These are phyloP conservation scores for Falco peregrinus DNA, from an alignment of 2,797 vertebrate species.

Conservation along the genomic window DNA sequence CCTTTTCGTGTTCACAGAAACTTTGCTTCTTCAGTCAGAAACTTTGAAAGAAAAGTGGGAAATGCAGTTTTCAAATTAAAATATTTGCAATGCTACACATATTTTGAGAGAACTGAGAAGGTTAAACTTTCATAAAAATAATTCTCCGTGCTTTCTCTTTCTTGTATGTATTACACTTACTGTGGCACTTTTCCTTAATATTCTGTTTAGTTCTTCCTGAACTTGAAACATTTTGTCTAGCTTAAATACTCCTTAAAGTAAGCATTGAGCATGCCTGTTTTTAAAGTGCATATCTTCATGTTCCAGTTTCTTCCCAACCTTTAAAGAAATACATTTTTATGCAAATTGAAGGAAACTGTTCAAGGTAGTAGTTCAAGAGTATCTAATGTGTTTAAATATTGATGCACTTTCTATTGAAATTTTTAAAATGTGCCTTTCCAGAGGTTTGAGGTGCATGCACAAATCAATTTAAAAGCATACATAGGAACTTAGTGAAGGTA, in stretches of 20 bases:
- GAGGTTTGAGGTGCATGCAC: neutral
- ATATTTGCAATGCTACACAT: neutral
- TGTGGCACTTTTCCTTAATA: neutral
- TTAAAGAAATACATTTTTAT: constrained; percentile 33
- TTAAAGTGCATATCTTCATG: neutral
- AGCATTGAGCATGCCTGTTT: neutral
- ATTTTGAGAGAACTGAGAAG: neutral
- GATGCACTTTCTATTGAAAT: neutral
- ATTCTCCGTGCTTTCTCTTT: neutral
- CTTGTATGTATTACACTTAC: neutral
- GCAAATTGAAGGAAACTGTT: constrained; percentile 23
- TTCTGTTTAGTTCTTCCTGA: neutral
- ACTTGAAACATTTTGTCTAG: constrained; percentile 10
- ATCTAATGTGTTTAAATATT: constrained; percentile 42
- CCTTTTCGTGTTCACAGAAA: neutral
- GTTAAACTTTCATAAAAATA: neutral
- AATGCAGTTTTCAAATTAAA: neutral
- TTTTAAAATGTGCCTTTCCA: neutral
- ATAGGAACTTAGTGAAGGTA: neutral
- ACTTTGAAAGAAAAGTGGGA: neutral
- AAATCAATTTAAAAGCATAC: constrained; percentile 23
- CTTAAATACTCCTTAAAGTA: constrained; percentile 16
- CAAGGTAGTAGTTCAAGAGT: constrained; percentile 34
- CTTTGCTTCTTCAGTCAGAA: neutral
- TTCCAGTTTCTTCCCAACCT: neutral